Conservation (phyloP, 2,113 vertebrate genomes). For the Calonectris borealis region DNA sequence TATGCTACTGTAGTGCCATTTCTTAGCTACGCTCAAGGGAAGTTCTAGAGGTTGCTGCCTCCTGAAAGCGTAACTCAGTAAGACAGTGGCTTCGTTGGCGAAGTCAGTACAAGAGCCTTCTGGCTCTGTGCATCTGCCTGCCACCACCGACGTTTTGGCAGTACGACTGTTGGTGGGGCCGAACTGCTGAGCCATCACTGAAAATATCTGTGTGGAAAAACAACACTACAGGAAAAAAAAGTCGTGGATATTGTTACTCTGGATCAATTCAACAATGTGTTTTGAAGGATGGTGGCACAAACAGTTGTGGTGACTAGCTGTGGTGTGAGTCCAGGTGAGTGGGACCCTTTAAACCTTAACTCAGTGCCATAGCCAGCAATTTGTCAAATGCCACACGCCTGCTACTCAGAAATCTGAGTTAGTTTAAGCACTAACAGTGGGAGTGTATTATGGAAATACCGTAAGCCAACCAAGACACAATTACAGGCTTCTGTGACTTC, state of each 20-base stretch:
- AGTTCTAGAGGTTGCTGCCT: not conserved
- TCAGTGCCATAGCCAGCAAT: not conserved
- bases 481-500: constrained; percentile 13
- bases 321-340: not conserved
- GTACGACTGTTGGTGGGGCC: not conserved
- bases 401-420: not conserved
- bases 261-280: accelerated
- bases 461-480: not conserved
- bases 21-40: not conserved
- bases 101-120: not conserved
- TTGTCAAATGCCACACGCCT: not conserved
- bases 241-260: not conserved
- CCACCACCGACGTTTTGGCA: not conserved
- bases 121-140: not conserved
- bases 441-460: not conserved
- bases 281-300: not conserved
- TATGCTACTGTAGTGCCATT: not conserved
- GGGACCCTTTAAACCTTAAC: not conserved
- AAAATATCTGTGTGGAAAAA: not conserved
- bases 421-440: not conserved
- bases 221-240: not conserved
- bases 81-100: not conserved
- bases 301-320: not conserved
- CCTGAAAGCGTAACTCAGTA: not conserved
- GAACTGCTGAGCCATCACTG: not conserved